Conservation (phyloP, 2,113 vertebrate species). For the Progne subis region DNA sequence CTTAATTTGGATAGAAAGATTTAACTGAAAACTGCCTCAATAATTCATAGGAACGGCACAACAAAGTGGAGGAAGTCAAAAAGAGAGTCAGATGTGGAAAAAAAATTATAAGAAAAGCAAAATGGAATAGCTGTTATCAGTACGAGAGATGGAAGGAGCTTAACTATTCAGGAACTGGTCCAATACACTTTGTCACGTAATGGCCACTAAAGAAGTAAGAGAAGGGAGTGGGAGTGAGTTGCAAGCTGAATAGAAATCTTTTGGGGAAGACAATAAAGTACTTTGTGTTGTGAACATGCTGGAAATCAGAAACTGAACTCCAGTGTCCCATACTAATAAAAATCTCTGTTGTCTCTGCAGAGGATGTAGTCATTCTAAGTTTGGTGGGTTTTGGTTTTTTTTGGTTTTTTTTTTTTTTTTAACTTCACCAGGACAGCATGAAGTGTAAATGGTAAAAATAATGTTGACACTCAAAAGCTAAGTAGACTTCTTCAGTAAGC, state of each 20-base stretch:
- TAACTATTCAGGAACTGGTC: neutral
- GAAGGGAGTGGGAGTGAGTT: neutral
- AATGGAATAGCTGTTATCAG: slow-evolving; percentile 10
- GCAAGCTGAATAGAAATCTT: neutral
- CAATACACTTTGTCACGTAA: neutral
- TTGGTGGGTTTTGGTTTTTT: too few relatives aligned
- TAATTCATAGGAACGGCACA: slow-evolving; percentile 14
- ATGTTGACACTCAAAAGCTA: neutral
- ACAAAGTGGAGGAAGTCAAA: slow-evolving; percentile 41
- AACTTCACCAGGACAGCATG: neutral
- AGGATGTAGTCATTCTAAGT: neutral
- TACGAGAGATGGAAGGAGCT: neutral
- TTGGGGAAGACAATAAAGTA: neutral
- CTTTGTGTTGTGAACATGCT: neutral
- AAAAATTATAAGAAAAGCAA: neutral
- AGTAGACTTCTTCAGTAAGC: neutral
- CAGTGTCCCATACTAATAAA: neutral
- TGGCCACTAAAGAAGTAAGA: neutral
- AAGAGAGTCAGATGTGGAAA: slow-evolving; percentile 38
- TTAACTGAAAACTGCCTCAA: neutral
- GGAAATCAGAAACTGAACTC: neutral
- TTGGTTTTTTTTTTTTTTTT: neutral
- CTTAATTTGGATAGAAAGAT: neutral
- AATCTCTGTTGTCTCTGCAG: neutral
- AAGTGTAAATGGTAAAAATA: neutral